These are phyloP conservation scores for Corythoichthys haematopterus DNA, from an alignment of 2,113 vertebrate genomes.

Conservation along the genomic window DNA sequence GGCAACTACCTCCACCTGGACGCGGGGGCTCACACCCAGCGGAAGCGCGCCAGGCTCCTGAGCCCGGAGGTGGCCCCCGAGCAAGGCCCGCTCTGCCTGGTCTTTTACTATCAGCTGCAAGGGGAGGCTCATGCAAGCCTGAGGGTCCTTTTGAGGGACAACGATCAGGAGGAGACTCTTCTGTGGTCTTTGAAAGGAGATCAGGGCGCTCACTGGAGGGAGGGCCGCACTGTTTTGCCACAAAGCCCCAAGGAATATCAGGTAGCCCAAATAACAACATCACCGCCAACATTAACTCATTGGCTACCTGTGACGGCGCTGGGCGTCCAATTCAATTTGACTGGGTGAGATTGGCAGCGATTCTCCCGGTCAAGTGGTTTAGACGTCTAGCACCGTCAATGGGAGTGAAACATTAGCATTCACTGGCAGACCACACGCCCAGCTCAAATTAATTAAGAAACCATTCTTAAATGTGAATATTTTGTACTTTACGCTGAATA, in stretches of 20 bases:
- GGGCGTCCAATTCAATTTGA: no score
- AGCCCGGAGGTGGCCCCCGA: conserved; percentile 84
- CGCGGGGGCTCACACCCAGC: conserved; percentile 75
- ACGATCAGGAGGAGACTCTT: conserved; percentile 81
- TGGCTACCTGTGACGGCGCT: no score
- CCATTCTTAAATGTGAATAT: no score
- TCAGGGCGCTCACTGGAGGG: conserved; percentile 87
- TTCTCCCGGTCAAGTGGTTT: no score
- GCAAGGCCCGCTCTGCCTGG: conserved; percentile 82
- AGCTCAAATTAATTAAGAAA: no score
- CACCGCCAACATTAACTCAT: no score
- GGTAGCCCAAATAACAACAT: conserved; percentile 58
- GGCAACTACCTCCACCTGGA: conserved; percentile 84
- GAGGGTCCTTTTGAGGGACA: conserved; percentile 80
- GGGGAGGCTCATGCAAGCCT: conserved; percentile 82
- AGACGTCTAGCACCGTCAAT: no score
- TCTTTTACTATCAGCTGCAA: conserved; percentile 86
- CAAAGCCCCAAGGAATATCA: conserved; percentile 88
- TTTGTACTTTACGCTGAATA: no score
- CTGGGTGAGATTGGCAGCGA: no score
- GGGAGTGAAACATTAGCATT: no score
- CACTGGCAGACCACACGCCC: no score
- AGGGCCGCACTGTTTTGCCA: conserved; percentile 88
- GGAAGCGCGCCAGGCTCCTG: conserved; percentile 81
- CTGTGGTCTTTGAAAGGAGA: conserved; percentile 87